Percentiles rank a stretch among this genome's conserved stretches.
These are phyloP conservation scores for Selenia dentaria DNA, from an alignment of 2,888 invertebrate genomes.

Conservation along the genomic window DNA sequence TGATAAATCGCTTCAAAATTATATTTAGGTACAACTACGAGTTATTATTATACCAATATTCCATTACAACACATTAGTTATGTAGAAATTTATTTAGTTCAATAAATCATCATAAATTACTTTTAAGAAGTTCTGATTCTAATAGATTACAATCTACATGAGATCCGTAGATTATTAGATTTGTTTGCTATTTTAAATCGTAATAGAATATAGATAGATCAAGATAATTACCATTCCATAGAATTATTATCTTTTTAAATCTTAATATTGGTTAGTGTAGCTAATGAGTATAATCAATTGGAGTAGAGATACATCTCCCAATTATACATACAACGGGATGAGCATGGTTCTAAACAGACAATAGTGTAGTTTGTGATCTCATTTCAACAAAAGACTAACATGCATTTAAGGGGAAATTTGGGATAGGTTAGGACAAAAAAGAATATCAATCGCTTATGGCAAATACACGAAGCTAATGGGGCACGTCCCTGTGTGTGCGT, in stretches of 20 bases:
- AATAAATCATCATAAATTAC: constrained; percentile 45
- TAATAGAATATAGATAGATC: constrained; percentile 58
- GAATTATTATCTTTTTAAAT: constrained; percentile 57
- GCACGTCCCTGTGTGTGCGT: constrained; percentile 76
- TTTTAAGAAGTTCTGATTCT: constrained; percentile 43
- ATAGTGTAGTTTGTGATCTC: constrained; percentile 64
- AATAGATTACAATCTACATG: constrained; percentile 51
- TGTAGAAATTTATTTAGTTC: constrained; percentile 45
- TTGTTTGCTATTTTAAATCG: constrained; percentile 47
- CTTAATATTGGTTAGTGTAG: constrained; percentile 64
- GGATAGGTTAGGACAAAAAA: constrained; percentile 30
- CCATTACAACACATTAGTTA: constrained; percentile 77
- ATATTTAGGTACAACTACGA: constrained; percentile 39
- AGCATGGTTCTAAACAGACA: constrained; percentile 64
- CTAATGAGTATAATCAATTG: constrained; percentile 43
- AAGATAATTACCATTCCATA: constrained; percentile 48
- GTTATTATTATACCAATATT: constrained; percentile 60
- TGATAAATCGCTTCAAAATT: constrained; percentile 54
- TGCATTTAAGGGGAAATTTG: constrained; percentile 32
- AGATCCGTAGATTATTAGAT: constrained; percentile 58
- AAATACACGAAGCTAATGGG: constrained; percentile 82
- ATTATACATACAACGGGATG: constrained; percentile 69
- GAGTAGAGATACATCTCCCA: constrained; percentile 63
- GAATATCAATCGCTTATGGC: constrained; percentile 68
- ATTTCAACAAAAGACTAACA: constrained; percentile 48